Evolutionary conservation across 2,113 vertebrate species (phyloP).

Genomic region (Phasianus colchicus): DNA sequence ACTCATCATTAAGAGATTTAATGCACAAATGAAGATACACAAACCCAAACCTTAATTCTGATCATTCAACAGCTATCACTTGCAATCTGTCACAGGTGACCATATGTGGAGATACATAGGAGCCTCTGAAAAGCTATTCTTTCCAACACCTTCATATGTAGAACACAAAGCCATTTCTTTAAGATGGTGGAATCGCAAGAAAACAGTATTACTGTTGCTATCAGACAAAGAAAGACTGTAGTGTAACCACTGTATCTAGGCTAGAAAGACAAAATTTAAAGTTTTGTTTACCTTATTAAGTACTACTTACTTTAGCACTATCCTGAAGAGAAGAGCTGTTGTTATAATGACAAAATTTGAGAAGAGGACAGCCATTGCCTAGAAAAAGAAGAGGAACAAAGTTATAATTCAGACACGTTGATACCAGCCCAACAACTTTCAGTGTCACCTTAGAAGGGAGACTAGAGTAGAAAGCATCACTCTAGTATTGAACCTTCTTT

Average conservation of each 20-base stretch:
- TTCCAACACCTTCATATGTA: background rate
- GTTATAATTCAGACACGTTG: conserved; percentile 38
- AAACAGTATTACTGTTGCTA: background rate
- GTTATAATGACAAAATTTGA: conserved; percentile 99
- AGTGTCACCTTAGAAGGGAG: no score
- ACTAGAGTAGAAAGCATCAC: background rate
- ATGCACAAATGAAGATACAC: background rate
- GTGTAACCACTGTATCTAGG: background rate
- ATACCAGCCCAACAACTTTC: background rate
- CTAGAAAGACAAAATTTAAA: background rate
- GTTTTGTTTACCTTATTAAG: conserved; percentile 28
- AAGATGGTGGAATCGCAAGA: background rate
- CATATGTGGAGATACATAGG: background rate
- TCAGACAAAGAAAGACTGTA: background rate
- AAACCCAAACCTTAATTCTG: background rate
- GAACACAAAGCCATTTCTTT: background rate
- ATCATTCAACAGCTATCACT: background rate
- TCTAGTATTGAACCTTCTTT: background rate
- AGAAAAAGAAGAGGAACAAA: conserved; percentile 65
- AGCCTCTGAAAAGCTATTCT: background rate
- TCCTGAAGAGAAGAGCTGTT: conserved; percentile 94
- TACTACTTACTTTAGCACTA: conserved; percentile 94
- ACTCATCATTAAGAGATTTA: background rate
- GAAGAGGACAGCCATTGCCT: conserved; percentile 97
- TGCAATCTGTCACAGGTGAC: background rate